These are phyloP conservation scores for Abrostola tripartita DNA, from an alignment of 2,888 invertebrate species.

Conservation along the genomic window DNA sequence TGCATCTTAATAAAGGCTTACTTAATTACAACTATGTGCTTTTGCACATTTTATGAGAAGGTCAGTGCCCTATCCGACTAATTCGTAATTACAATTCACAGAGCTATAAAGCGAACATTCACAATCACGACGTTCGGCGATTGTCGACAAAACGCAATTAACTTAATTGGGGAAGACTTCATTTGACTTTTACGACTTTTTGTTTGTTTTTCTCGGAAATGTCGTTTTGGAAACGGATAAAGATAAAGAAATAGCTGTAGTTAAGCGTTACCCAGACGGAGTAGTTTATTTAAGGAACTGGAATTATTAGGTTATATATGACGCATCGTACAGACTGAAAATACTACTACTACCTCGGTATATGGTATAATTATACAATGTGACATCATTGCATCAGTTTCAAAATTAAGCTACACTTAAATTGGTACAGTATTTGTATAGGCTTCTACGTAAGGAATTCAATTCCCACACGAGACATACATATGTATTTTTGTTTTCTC, in stretches of 20 bases:
- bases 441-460: too few species aligned
- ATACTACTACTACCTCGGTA: too few species aligned
- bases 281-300: background rate
- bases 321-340: too few species aligned
- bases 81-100: slow-evolving; percentile 76
- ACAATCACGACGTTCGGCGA: slow-evolving; percentile 65
- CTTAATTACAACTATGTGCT: too few species aligned
- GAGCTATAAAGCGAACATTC: slow-evolving; percentile 68
- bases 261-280: background rate
- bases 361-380: too few species aligned
- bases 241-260: slow-evolving; percentile 11
- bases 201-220: slow-evolving; percentile 53
- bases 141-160: slow-evolving; percentile 70
- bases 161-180: slow-evolving; percentile 74
- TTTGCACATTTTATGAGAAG: background rate
- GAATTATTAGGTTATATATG: too few species aligned
- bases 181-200: slow-evolving; percentile 70
- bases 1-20: too few species aligned
- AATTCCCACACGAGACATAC: too few species aligned
- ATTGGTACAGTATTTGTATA: too few species aligned
- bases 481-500: too few species aligned
- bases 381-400: too few species aligned
- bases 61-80: slow-evolving; percentile 46
- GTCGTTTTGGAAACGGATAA: slow-evolving; percentile 37
- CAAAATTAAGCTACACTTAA: too few species aligned